These are phyloP conservation scores for Enteromius thamalakanensis DNA, from an alignment of 2,797 vertebrate genomes.

Conservation along the genomic window DNA sequence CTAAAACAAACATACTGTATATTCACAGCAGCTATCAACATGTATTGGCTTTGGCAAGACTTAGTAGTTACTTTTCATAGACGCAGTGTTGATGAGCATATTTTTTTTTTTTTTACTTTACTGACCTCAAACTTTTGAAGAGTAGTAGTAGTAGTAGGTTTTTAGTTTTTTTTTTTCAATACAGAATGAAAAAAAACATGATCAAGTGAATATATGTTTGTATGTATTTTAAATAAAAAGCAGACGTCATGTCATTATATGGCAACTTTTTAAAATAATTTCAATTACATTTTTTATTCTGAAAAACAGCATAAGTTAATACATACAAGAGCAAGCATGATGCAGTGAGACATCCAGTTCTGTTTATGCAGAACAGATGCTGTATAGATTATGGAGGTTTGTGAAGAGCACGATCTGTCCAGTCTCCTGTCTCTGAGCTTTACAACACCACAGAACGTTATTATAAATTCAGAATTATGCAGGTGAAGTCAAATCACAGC, in stretches of 20 bases:
- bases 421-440: constrained; percentile 22
- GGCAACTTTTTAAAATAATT: neutral
- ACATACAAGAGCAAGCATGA: neutral
- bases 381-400: constrained; percentile 26
- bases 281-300: neutral
- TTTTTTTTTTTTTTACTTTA: too few relatives aligned
- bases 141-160: too few relatives aligned
- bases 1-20: too few relatives aligned
- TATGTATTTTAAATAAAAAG: neutral
- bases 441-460: constrained; percentile 23
- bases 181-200: neutral
- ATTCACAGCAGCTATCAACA: too few relatives aligned
- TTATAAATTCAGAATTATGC: constrained; percentile 51
- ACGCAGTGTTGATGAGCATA: too few relatives aligned
- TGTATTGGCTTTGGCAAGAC: too few relatives aligned
- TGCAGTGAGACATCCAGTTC: constrained; percentile 3
- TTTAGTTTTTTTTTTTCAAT: too few relatives aligned
- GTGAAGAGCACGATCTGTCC: constrained; percentile 32
- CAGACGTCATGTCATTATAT: too few relatives aligned
- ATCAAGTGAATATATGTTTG: too few relatives aligned
- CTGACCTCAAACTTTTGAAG: too few relatives aligned
- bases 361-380: constrained; percentile 35
- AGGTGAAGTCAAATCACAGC: constrained; percentile 41
- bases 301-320: neutral
- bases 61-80: too few relatives aligned